phyloP scores from a whole-genome alignment of 2,888 invertebrate species.

The Polyploca ridens region DNA sequence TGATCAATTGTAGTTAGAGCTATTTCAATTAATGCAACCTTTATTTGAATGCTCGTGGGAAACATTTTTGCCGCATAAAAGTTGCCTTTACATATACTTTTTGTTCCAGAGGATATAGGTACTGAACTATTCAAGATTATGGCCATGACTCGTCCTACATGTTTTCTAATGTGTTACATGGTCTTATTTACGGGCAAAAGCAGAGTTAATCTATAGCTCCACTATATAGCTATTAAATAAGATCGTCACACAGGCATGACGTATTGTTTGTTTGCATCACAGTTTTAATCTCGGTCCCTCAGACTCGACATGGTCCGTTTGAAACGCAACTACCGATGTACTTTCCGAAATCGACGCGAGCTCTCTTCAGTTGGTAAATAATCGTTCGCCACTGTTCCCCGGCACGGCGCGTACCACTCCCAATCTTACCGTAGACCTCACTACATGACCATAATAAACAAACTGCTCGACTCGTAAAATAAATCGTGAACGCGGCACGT shows the following conservation, averaged over 20 bases:
- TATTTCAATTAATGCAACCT: slow-evolving; percentile 1
- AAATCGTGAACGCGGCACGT: slow-evolving; percentile 47
- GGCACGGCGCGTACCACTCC: background rate
- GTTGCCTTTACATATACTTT: too few relatives aligned
- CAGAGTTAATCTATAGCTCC: too few relatives aligned
- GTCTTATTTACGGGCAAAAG: too few relatives aligned
- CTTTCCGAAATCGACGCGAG: background rate
- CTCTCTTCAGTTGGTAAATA: background rate
- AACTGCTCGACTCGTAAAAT: slow-evolving; percentile 45
- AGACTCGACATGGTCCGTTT: background rate
- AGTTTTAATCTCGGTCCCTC: background rate
- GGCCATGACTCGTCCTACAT: too few relatives aligned
- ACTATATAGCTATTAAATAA: too few relatives aligned
- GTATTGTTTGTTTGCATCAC: background rate
- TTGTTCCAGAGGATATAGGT: too few relatives aligned
- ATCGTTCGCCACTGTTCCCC: background rate
- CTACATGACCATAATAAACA: slow-evolving; percentile 4
- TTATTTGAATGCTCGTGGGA: background rate
- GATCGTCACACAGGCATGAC: too few relatives aligned
- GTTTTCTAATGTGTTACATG: too few relatives aligned
- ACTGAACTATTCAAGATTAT: too few relatives aligned
- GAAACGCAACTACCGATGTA: background rate
- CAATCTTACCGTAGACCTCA: background rate
- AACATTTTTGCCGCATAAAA: background rate
- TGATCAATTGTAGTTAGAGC: slow-evolving; percentile 19